phyloP scores from a whole-genome alignment of 2,797 vertebrate species.

The Labroides dimidiatus region DNA sequence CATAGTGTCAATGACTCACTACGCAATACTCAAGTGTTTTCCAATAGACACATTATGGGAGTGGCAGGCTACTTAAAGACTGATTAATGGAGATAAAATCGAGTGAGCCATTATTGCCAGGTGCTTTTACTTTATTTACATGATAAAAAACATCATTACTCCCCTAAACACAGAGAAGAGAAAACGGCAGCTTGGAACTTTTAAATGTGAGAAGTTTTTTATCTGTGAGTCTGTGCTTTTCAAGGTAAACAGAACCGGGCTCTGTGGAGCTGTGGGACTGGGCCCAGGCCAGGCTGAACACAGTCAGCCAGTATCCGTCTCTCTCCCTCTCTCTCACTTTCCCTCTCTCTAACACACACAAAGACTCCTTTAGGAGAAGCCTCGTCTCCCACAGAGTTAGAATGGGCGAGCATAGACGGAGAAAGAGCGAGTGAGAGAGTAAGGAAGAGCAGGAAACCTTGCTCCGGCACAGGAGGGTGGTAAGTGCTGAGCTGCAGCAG shows the following conservation, averaged over 20 bases:
- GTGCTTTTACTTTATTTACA: not conserved
- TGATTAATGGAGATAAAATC: not conserved
- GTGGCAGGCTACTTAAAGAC: constrained; percentile 20
- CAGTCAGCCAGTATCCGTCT: constrained; percentile 69
- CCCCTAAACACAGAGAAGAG: no score
- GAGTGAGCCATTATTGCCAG: not conserved
- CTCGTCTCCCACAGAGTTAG: constrained; percentile 75
- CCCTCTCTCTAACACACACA: constrained; percentile 62
- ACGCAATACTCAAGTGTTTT: constrained; percentile 38
- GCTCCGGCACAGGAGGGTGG: constrained; percentile 70
- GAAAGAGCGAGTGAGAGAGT: constrained; percentile 48
- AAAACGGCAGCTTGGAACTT: not conserved
- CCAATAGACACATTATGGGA: not conserved
- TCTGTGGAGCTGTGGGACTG: constrained; percentile 59
- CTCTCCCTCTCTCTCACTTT: constrained; percentile 45
- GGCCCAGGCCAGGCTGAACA: constrained; percentile 59
- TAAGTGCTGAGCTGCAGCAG: constrained; percentile 65
- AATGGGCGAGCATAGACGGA: constrained; percentile 53
- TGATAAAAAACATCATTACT: no score
- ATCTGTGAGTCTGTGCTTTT: constrained; percentile 31
- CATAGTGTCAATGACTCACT: constrained; percentile 57
- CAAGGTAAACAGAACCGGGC: constrained; percentile 59
- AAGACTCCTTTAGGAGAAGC: constrained; percentile 78
- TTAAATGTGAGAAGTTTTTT: constrained; percentile 31
- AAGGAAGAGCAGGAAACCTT: constrained; percentile 70